Percentiles rank a stretch among this genome's conserved stretches.
phyloP scores from a whole-genome alignment of 2,113 vertebrate species.

The Gymnorhina tibicen region DNA sequence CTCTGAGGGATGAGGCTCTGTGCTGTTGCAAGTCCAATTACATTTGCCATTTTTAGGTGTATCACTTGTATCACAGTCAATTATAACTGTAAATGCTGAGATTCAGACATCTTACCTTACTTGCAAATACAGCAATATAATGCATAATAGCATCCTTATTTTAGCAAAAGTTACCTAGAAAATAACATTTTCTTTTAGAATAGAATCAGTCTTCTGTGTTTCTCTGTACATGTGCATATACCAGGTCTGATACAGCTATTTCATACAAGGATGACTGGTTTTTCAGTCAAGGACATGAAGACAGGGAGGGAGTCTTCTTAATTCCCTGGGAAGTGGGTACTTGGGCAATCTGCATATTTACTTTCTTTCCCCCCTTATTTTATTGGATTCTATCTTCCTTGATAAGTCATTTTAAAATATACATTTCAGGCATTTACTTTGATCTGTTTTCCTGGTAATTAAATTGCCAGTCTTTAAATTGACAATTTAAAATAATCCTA shows the following conservation, averaged over 20 bases:
- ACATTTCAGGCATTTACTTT: slow-evolving; percentile 47
- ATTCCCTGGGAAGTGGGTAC: background rate
- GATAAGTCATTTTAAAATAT: slow-evolving; percentile 32
- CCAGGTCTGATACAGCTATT: background rate
- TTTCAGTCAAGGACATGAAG: background rate
- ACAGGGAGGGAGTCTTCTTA: background rate
- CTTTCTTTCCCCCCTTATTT: background rate
- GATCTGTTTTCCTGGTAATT: slow-evolving; percentile 53
- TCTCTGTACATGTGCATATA: background rate
- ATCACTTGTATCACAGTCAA: background rate
- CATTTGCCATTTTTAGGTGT: background rate
- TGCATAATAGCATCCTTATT: background rate
- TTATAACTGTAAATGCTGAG: background rate
- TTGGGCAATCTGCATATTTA: background rate
- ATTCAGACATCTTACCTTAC: background rate
- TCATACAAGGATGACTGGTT: background rate
- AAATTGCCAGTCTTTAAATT: slow-evolving; percentile 44
- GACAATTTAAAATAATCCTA: slow-evolving; percentile 49
- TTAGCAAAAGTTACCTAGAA: background rate
- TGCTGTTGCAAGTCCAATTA: background rate
- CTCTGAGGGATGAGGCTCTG: background rate
- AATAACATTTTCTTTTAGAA: background rate
- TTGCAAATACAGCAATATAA: background rate
- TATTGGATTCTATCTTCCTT: slow-evolving; percentile 26
- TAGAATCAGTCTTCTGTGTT: background rate